Conservation (phyloP, 1,140 invertebrate species). For the Drosophila nasuta region DNA sequence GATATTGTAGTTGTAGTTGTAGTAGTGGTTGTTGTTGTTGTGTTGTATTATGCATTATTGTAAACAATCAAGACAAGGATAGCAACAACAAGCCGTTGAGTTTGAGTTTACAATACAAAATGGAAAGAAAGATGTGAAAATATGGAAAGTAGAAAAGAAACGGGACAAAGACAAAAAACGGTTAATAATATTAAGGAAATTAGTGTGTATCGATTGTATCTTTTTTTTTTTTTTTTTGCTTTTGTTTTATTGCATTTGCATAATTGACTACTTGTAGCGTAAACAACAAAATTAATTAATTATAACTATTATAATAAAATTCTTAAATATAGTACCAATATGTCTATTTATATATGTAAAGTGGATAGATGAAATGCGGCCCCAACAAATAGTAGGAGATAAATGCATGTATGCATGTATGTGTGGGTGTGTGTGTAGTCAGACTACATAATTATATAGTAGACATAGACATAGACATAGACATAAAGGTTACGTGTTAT, state of each 20-base stretch:
- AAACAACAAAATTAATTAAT: constrained; percentile 50
- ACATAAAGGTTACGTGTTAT: constrained; percentile 14
- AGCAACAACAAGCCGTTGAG: constrained; percentile 76
- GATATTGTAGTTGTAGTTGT: constrained; percentile 41
- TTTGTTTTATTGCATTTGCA: constrained; percentile 35
- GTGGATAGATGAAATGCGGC: constrained; percentile 10
- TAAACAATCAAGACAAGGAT: constrained; percentile 63
- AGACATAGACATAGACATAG: constrained; percentile 11
- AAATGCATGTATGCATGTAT: background rate
- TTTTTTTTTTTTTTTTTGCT: constrained; percentile 11
- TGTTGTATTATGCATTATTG: constrained; percentile 54
- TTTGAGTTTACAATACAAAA: constrained; percentile 51
- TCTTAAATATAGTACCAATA: too few species aligned
- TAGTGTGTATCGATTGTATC: constrained; percentile 31
- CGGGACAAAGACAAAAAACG: constrained; percentile 72
- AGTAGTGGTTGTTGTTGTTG: constrained; percentile 45
- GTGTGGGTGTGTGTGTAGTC: background rate
- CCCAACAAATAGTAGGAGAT: constrained; percentile 1
- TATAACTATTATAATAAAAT: constrained; percentile 1
- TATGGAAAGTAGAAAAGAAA: constrained; percentile 71
- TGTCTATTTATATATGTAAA: background rate
- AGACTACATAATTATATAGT: constrained; percentile 11
- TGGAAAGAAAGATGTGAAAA: constrained; percentile 53
- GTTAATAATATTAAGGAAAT: constrained; percentile 55
- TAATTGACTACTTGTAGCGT: constrained; percentile 76